phyloP scores from a whole-genome alignment of 1,140 invertebrate species.

The Neomicropteryx cornuta region DNA sequence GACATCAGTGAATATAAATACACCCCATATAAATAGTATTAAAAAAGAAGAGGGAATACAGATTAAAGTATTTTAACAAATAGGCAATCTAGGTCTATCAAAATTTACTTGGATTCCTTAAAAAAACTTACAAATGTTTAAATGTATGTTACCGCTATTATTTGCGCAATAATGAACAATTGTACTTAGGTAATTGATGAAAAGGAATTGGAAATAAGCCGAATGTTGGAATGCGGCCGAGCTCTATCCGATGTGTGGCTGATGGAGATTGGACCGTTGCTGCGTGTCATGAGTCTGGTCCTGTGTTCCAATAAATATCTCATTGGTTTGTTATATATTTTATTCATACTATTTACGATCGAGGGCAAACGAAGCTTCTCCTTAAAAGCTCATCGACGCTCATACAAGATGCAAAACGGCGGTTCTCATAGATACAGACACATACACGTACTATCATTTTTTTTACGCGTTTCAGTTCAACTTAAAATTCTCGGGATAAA shows the following conservation, averaged over 20 bases:
- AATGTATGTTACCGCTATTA: too few species aligned
- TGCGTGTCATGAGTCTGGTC: slow-evolving; percentile 27
- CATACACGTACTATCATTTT: not conserved
- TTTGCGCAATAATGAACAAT: too few species aligned
- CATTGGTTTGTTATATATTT: slow-evolving; percentile 26
- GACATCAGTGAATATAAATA: not conserved
- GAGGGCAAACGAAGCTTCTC: too few species aligned
- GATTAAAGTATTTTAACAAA: not conserved
- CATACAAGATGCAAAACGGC: not conserved
- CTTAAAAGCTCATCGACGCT: not conserved
- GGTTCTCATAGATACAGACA: not conserved
- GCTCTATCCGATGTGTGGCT: slow-evolving; percentile 28
- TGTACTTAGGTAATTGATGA: slow-evolving; percentile 18
- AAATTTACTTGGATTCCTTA: slow-evolving; percentile 5
- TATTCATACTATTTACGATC: too few species aligned
- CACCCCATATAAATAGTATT: not conserved
- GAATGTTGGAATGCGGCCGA: slow-evolving; percentile 28
- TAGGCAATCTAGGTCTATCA: not conserved
- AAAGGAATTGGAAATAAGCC: slow-evolving; percentile 22
- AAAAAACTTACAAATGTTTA: too few species aligned
- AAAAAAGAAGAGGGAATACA: not conserved
- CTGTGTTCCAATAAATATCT: slow-evolving; percentile 31
- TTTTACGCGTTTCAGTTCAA: not conserved
- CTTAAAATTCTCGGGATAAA: not conserved
- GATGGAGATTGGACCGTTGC: slow-evolving; percentile 23